Percentiles rank a stretch among this genome's conserved stretches.
These are phyloP conservation scores for Poeciliopsis turrubarensis DNA, from an alignment of 2,113 vertebrate genomes.

Conservation along the genomic window DNA sequence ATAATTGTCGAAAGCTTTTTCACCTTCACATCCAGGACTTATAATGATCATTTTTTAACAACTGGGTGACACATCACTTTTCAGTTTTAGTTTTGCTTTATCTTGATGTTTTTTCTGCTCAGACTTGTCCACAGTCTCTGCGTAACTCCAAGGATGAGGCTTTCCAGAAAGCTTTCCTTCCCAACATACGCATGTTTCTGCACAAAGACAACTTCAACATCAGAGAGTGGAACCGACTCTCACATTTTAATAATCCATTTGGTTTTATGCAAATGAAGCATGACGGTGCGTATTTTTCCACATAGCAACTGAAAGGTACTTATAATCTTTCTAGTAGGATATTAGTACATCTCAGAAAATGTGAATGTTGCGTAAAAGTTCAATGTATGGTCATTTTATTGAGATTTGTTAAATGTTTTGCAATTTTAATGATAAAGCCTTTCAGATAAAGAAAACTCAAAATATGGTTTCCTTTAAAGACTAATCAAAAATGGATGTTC, in stretches of 20 bases:
- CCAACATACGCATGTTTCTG: slow-evolving; percentile 84
- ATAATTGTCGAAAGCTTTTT: too few species aligned
- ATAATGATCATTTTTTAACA: too few species aligned
- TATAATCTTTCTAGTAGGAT: background rate
- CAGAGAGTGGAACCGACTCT: slow-evolving; percentile 85
- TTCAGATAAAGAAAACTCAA: too few species aligned
- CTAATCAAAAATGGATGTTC: too few species aligned
- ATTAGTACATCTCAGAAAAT: too few species aligned
- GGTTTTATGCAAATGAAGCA: slow-evolving; percentile 87
- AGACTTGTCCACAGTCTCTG: slow-evolving; percentile 81
- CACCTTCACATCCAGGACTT: too few species aligned
- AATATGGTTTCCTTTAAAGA: too few species aligned
- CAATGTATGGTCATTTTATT: too few species aligned
- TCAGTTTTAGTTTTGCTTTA: background rate
- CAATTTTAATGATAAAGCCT: too few species aligned
- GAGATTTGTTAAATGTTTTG: too few species aligned
- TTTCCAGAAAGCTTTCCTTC: slow-evolving; percentile 80
- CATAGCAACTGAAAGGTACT: background rate
- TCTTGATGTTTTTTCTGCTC: background rate
- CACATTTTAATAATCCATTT: slow-evolving; percentile 86
- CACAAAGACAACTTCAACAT: slow-evolving; percentile 77
- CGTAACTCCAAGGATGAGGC: slow-evolving; percentile 75
- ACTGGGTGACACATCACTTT: background rate
- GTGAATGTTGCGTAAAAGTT: too few species aligned
- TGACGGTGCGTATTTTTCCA: slow-evolving; percentile 59